Evolutionary conservation across 1,140 invertebrate species (phyloP), one percentile per base, ranked within the genome.

Genomic region (Cephus cinctus): DNA sequence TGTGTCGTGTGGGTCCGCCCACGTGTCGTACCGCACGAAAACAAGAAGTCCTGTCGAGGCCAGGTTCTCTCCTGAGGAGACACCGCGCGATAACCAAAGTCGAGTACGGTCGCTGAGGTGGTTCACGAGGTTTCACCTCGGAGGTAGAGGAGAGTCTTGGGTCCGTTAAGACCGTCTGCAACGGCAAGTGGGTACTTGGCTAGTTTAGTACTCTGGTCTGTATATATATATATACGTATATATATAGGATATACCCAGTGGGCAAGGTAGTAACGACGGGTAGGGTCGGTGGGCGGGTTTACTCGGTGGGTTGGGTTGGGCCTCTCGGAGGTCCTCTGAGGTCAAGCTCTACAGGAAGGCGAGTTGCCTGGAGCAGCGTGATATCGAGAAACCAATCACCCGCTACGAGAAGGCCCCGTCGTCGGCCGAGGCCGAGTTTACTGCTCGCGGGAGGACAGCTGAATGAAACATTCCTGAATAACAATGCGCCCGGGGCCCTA

Each of bases 371-470:
- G 62, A 72, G 71, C 70, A 65, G 54, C 67, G 61, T 68, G 71
- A 74, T 72, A 74, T 74, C 71, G 64, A 71, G 61, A 59, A 73
- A 65, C 70, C 61, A 71, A 73, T 67, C 69, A 71, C 62, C 58
- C 50, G 54, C 54, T 47, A 52, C 57, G 53, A 44, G 40, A 15
- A 43, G 42, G 43, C 54, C 50, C 48, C 54, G 35, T 50, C 46
- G 49, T 47, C 50, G 38, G 20, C 18, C 19, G 6, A 2, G 12
- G 4, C 36, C 50, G 32, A 39, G 43, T 25, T 36, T 30, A 22
- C 8, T 35, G 23, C 30, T 42, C 45, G 14, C 21, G 32, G 41
- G 43, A 50, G 30, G 27, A 43, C 32, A 47, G 59, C 43, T 60
- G 49, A 59, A 59, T 61, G 58, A 57, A 59, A 53, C 49, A 41